A percentile compares a stretch with the other conserved stretches of the same genome.
Conservation (phyloP, 2,113 vertebrate species). For the Pongo abelii region DNA sequence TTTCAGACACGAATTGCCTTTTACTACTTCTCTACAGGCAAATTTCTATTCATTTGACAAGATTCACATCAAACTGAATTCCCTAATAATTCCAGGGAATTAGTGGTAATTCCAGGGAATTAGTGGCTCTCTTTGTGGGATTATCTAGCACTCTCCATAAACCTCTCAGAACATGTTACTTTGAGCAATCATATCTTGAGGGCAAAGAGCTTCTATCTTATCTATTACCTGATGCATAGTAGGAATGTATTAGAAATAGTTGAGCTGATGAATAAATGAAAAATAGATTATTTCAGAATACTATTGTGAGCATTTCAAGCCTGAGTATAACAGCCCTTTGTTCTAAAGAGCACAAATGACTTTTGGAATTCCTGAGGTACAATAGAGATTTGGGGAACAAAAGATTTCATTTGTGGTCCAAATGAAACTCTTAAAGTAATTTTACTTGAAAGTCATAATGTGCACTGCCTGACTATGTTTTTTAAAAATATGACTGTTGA, state of each 20-base stretch:
- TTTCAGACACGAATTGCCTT: background rate
- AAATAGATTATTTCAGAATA: background rate
- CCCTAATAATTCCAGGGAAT: background rate
- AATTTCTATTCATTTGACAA: background rate
- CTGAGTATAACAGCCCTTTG: conserved; percentile 10
- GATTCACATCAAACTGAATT: background rate
- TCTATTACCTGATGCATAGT: background rate
- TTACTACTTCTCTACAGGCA: background rate
- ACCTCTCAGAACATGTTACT: background rate
- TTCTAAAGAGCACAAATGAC: background rate
- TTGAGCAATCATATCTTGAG: background rate
- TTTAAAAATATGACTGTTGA: conserved; percentile 50
- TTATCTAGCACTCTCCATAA: background rate
- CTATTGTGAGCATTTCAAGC: background rate
- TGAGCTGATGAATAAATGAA: background rate
- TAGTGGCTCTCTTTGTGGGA: background rate
- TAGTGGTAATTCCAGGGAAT: background rate
- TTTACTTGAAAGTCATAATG: conserved; percentile 59
- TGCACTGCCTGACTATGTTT: background rate
- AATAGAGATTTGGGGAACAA: background rate
- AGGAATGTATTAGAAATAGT: background rate
- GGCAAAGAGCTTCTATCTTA: background rate
- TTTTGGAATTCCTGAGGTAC: conserved; percentile 30
- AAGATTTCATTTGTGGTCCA: conserved; percentile 45
- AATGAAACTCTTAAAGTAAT: conserved; percentile 63